These are phyloP conservation scores for Sakesphorus luctuosus DNA, from an alignment of 2,113 vertebrate species.

Conservation along the genomic window DNA sequence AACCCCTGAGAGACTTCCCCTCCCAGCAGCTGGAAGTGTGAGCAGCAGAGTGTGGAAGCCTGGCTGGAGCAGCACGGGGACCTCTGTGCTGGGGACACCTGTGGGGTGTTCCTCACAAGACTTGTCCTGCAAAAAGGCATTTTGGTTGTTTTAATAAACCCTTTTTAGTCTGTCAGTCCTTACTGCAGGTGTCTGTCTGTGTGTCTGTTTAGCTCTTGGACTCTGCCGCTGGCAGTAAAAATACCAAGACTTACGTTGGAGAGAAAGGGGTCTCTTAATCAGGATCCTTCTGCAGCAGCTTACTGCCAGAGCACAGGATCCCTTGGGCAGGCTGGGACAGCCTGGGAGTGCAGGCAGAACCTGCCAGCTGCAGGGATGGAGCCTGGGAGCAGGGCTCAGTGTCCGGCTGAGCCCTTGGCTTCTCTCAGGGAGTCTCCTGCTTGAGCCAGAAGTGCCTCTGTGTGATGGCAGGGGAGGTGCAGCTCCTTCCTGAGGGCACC, in stretches of 20 bases:
- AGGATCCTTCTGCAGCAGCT: background rate
- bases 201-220: background rate
- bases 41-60: background rate
- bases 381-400: background rate
- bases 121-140: background rate
- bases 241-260: background rate
- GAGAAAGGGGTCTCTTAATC: background rate
- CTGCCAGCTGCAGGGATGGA: background rate
- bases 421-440: background rate
- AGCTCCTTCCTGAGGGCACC: background rate
- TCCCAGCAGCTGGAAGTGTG: background rate
- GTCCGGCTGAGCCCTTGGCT: background rate
- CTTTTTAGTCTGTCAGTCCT: background rate
- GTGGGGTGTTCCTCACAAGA: background rate
- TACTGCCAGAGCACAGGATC: background rate
- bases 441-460: background rate
- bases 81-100: background rate
- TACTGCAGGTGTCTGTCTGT: background rate
- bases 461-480: background rate
- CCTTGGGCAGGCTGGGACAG: background rate
- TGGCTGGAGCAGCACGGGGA: background rate
- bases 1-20: background rate
- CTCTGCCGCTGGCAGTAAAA: background rate
- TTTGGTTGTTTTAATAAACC: background rate
- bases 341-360: background rate